Conservation (phyloP, 2,888 invertebrate species). For the Steromphala cineraria region DNA sequence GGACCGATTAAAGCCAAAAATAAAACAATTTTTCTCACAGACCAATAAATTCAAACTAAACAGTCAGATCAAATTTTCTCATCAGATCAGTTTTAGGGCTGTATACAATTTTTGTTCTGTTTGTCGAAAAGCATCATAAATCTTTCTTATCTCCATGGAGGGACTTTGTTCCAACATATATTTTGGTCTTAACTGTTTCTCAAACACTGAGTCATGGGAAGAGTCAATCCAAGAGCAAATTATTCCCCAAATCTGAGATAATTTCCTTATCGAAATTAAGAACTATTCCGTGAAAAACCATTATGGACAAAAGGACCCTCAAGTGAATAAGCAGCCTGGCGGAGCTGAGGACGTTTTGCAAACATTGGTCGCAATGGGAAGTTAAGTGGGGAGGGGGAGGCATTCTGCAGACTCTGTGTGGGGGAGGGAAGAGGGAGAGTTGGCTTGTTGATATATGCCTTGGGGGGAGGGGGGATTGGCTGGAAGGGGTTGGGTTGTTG, state of each 20-base stretch:
- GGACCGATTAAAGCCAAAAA: too few relatives aligned
- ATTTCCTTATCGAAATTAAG: slow-evolving; percentile 17
- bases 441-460: not conserved
- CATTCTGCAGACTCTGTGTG: too few relatives aligned
- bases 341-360: not conserved
- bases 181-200: not conserved
- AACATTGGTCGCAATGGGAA: not conserved
- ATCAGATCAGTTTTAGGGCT: too few relatives aligned
- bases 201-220: slow-evolving; percentile 4
- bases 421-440: not conserved
- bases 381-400: not conserved
- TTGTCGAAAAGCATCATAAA: not conserved
- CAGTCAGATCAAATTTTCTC: too few relatives aligned
- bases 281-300: slow-evolving; percentile 2
- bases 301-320: not conserved
- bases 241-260: slow-evolving; percentile 8
- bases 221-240: not conserved
- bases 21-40: too few relatives aligned
- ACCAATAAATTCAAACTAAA: too few relatives aligned
- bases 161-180: not conserved
- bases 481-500: too few relatives aligned
- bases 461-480: too few relatives aligned
- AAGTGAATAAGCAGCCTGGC: not conserved
- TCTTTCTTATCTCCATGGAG: not conserved
- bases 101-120: too few relatives aligned